Evolutionary conservation across 2,888 invertebrate genomes (phyloP).

Genomic region (Thera obeliscata): DNA sequence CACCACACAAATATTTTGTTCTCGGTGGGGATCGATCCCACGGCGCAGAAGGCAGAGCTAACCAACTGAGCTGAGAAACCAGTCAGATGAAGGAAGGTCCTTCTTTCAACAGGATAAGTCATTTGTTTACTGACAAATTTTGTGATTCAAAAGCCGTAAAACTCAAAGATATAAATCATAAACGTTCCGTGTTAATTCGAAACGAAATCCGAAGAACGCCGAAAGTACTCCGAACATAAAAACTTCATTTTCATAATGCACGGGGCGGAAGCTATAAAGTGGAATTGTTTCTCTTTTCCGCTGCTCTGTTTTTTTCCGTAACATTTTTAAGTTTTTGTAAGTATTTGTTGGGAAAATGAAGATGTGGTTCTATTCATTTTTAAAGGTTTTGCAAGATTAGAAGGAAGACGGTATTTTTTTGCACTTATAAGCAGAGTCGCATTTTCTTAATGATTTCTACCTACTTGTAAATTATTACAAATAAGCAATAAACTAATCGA

Average conservation of each 20-base stretch:
- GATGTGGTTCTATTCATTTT: conserved; percentile 19
- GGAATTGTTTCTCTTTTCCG: conserved; percentile 71
- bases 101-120: too few relatives aligned
- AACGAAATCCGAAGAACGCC: conserved; percentile 47
- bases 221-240: conserved; percentile 55
- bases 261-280: conserved; percentile 76
- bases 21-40: too few relatives aligned
- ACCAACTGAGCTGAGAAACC: not conserved
- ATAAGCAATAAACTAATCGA: too few relatives aligned
- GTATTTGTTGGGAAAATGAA: conserved; percentile 19
- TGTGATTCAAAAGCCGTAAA: conserved; percentile 18
- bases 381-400: not conserved
- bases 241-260: conserved; percentile 75
- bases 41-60: too few relatives aligned
- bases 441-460: too few relatives aligned
- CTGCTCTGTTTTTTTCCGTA: conserved; percentile 53
- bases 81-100: not conserved
- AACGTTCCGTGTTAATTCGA: conserved; percentile 46
- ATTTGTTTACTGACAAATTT: not conserved
- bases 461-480: too few relatives aligned
- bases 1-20: too few relatives aligned
- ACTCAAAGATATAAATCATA: conserved; percentile 40
- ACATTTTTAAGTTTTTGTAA: conserved; percentile 48
- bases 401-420: not conserved
- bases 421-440: too few relatives aligned